phyloP scores from a whole-genome alignment of 2,797 vertebrate species.

The Myotis pilosus region DNA sequence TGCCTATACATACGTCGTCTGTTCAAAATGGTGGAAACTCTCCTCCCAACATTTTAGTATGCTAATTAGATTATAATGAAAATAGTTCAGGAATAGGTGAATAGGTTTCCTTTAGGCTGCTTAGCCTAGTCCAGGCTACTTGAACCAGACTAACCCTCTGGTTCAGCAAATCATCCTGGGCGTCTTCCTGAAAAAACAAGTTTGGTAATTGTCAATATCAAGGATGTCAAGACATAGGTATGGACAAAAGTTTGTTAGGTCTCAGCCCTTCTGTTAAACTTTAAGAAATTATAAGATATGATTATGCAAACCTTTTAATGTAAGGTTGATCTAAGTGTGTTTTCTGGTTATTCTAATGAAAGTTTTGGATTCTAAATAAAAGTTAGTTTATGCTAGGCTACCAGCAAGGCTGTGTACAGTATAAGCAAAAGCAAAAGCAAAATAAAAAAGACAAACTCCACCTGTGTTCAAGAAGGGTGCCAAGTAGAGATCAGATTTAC shows the following conservation, averaged over 20 bases:
- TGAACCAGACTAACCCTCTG: not conserved
- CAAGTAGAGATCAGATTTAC: not conserved
- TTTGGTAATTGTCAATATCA: not conserved
- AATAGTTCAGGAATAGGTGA: not conserved
- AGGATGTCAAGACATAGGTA: not conserved
- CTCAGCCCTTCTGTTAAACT: not conserved
- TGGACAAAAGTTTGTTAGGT: not conserved
- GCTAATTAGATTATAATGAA: not conserved
- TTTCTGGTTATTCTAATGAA: not conserved
- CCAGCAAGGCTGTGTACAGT: not conserved
- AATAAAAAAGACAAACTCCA: not conserved
- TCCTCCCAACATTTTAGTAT: not conserved
- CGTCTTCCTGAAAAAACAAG: not conserved
- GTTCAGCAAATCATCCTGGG: not conserved
- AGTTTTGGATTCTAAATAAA: not conserved
- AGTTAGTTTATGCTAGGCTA: not conserved
- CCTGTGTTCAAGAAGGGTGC: not conserved
- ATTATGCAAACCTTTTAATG: not conserved
- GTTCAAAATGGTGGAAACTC: not conserved
- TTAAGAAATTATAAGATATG: not conserved
- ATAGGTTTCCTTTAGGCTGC: not conserved
- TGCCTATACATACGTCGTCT: not conserved
- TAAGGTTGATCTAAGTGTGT: not conserved
- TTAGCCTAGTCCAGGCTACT: not conserved
- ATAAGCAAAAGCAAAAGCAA: not conserved